Evolutionary conservation across 2,888 invertebrate species (phyloP).

Genomic region (Timema cristinae): DNA sequence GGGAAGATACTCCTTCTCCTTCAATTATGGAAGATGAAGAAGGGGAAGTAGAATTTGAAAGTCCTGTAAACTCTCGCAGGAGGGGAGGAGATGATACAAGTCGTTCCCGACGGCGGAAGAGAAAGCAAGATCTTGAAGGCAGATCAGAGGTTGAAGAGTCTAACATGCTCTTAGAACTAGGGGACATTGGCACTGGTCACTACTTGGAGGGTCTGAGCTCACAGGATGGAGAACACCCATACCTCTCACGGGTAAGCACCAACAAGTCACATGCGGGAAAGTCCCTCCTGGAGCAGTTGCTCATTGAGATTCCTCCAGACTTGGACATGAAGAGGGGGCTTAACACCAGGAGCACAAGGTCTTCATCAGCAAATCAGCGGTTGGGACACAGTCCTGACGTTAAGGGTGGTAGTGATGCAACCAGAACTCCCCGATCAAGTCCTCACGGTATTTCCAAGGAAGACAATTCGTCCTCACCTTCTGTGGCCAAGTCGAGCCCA

Average conservation of each 20-base stretch:
- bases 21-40: constrained; percentile 31
- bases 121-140: constrained; percentile 30
- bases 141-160: constrained; percentile 22
- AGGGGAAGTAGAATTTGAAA: constrained; percentile 23
- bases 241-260: constrained; percentile 34
- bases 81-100: constrained; percentile 28
- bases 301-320: constrained; percentile 75
- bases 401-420: not conserved
- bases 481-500: constrained; percentile 34
- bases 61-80: not conserved
- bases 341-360: constrained; percentile 42
- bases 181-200: constrained; percentile 21
- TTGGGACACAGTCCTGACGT: constrained; percentile 20
- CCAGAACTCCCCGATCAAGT: constrained; percentile 16
- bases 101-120: constrained; percentile 40
- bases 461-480: constrained; percentile 23
- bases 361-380: constrained; percentile 25
- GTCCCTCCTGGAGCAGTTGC: constrained; percentile 68
- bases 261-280: constrained; percentile 34
- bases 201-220: constrained; percentile 22
- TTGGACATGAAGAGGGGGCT: constrained; percentile 41
- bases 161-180: constrained; percentile 12
- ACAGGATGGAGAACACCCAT: constrained; percentile 31
- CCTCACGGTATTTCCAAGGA: constrained; percentile 22
- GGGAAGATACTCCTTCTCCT: constrained; percentile 47